A percentile compares a stretch with the other conserved stretches of the same genome.
phyloP scores from a whole-genome alignment of 2,888 invertebrate species.

The Tupiocoris notatus region DNA sequence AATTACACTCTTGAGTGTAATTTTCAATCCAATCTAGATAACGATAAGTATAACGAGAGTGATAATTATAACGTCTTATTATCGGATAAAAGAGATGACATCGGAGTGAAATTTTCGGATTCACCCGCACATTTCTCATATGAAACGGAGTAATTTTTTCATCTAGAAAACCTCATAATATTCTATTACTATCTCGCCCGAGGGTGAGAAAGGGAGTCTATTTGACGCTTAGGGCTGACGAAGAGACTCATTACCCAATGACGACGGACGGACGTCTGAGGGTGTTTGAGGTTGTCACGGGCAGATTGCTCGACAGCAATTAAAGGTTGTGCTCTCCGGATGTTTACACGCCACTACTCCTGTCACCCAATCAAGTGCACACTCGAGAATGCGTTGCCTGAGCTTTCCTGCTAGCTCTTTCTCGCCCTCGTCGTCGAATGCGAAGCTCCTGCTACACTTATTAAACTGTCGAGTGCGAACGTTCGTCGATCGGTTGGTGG shows the following conservation, averaged over 20 bases:
- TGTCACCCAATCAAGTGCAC: slow-evolving; percentile 41
- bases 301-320: slow-evolving; percentile 44
- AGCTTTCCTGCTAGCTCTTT: neutral
- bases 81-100: too few species aligned
- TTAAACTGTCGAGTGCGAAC: slow-evolving; percentile 41
- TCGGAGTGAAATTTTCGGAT: too few species aligned
- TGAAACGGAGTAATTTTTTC: too few species aligned
- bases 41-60: too few species aligned
- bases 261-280: neutral
- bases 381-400: neutral
- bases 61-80: too few species aligned
- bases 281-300: slow-evolving; percentile 44
- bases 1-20: too few species aligned
- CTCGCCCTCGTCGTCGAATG: neutral
- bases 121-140: too few species aligned
- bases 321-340: slow-evolving; percentile 42
- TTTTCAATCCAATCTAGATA: too few species aligned
- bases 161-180: neutral
- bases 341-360: slow-evolving; percentile 42
- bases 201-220: neutral
- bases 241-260: slow-evolving; percentile 40
- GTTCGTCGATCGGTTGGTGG: too few species aligned
- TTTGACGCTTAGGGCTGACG: slow-evolving; percentile 11
- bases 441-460: slow-evolving; percentile 21
- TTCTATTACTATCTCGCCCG: neutral